Percentiles rank a stretch among this genome's conserved stretches.
Conservation (phyloP, 1,140 invertebrate genomes). For the Penaeus indicus region DNA sequence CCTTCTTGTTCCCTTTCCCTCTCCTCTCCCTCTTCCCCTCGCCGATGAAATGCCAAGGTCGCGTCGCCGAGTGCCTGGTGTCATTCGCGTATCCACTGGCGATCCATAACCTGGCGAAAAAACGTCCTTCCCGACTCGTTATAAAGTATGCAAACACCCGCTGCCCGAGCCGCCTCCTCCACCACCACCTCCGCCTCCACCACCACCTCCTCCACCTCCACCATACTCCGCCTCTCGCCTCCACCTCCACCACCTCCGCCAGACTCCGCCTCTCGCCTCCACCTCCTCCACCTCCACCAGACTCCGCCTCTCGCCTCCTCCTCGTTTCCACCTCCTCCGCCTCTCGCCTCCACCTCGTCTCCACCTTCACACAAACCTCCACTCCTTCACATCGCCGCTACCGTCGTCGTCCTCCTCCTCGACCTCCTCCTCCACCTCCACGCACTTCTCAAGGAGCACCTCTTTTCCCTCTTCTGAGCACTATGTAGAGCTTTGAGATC, state of each 20-base stretch:
- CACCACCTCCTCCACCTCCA: conserved; percentile 10
- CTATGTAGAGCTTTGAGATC: no score
- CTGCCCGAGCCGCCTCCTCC: not conserved
- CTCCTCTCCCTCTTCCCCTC: not conserved
- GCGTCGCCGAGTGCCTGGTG: no score
- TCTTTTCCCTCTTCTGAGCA: no score
- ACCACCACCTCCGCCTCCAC: not conserved
- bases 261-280: not conserved
- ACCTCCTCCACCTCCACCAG: not conserved
- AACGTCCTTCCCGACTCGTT: no score
- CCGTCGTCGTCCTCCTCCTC: no score
- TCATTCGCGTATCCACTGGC: no score
- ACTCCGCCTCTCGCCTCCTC: not conserved
- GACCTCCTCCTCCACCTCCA: not conserved
- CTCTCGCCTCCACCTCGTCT: not conserved
- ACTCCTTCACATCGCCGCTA: no score
- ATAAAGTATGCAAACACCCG: no score
- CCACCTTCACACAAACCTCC: no score
- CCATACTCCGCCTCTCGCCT: not conserved
- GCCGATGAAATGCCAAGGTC: not conserved
- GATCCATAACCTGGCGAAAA: no score
- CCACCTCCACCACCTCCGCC: not conserved
- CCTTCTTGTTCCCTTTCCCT: not conserved
- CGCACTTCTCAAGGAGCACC: not conserved
- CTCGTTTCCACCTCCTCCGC: not conserved